phyloP scores from a whole-genome alignment of 2,888 invertebrate species.

The Beris morrisii region DNA sequence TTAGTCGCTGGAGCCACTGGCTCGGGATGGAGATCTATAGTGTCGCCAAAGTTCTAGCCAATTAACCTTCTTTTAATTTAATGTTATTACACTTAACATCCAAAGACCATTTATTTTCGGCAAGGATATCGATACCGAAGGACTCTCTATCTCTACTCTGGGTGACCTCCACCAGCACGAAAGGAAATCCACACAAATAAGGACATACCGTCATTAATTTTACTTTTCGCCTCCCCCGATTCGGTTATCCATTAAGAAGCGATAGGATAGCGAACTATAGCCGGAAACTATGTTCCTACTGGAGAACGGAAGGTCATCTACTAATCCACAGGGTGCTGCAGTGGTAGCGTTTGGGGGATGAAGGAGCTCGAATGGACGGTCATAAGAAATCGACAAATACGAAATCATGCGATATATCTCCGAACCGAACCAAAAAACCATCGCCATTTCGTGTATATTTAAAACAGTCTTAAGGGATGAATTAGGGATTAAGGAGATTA shows the following conservation, averaged over 20 bases:
- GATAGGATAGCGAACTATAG: not conserved
- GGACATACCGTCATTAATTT: constrained; percentile 55
- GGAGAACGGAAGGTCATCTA: too few relatives aligned
- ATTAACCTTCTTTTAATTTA: constrained; percentile 44
- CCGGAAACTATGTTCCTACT: constrained; percentile 12
- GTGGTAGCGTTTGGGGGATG: too few relatives aligned
- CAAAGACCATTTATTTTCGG: constrained; percentile 26
- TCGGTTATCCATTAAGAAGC: constrained; percentile 29
- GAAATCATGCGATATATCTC: too few relatives aligned
- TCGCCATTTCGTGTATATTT: constrained; percentile 8
- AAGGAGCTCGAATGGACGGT: too few relatives aligned
- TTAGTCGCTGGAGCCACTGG: not conserved
- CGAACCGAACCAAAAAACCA: too few relatives aligned
- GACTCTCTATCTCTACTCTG: not conserved
- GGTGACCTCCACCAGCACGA: not conserved
- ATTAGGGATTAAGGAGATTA: constrained; percentile 38
- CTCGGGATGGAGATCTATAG: not conserved
- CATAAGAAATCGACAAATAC: too few relatives aligned
- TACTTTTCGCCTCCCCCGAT: constrained; percentile 48
- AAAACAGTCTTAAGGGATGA: constrained; percentile 35
- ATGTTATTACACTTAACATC: constrained; percentile 40
- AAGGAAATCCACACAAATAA: constrained; percentile 7
- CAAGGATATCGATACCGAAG: constrained; percentile 26
- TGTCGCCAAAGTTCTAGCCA: constrained; percentile 41
- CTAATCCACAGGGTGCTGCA: too few relatives aligned